Conservation (phyloP, 1,140 invertebrate genomes). For the Leptopilina clavipes region DNA sequence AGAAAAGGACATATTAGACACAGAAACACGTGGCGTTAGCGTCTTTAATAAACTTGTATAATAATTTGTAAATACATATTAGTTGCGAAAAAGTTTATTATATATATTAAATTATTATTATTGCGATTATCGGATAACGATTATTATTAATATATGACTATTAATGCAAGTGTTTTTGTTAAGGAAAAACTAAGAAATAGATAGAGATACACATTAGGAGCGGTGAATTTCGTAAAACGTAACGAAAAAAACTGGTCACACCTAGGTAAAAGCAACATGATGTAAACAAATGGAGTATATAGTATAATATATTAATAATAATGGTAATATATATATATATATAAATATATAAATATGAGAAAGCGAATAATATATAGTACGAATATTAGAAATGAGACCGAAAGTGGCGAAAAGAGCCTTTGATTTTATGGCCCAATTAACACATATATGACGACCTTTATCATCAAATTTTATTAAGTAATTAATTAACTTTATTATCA, state of each 20-base stretch:
- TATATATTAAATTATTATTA: constrained; percentile 65
- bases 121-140: constrained; percentile 62
- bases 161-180: constrained; percentile 66
- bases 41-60: constrained; percentile 56
- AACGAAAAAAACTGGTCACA: constrained; percentile 42
- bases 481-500: background rate
- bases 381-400: constrained; percentile 33
- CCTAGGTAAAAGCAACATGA: constrained; percentile 50
- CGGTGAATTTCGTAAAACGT: constrained; percentile 43
- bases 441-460: constrained; percentile 13
- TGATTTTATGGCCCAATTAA: constrained; percentile 17
- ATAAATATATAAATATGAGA: constrained; percentile 58
- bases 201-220: constrained; percentile 43
- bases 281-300: constrained; percentile 56
- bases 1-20: background rate
- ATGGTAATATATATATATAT: constrained; percentile 61
- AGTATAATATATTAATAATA: constrained; percentile 58
- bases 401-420: background rate
- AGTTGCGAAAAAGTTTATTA: constrained; percentile 65
- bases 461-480: background rate
- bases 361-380: constrained; percentile 59
- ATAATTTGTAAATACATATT: constrained; percentile 71
- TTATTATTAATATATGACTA: constrained; percentile 58
- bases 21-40: constrained; percentile 31
- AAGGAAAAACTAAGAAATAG: constrained; percentile 51